Percentiles rank a stretch among this genome's conserved stretches.
phyloP scores from a whole-genome alignment of 2,888 invertebrate genomes.

The Netelia fuscicornis region DNA sequence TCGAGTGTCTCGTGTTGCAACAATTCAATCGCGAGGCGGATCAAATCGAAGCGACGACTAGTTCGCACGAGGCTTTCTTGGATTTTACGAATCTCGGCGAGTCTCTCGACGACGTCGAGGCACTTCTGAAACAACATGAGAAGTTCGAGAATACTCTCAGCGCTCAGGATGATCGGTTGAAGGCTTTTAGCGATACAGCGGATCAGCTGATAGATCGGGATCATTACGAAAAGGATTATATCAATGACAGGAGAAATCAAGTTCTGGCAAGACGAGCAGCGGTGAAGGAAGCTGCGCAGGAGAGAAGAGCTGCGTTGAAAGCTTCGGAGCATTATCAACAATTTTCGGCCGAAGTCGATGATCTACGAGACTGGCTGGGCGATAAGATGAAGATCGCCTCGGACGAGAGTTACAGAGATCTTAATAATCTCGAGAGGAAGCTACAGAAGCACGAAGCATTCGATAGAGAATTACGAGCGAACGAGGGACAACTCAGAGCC shows the following conservation, averaged over 20 bases:
- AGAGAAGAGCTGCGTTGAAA: slow-evolving; percentile 90
- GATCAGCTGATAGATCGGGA: slow-evolving; percentile 91
- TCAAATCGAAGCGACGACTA: slow-evolving; percentile 97
- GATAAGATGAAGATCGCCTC: slow-evolving; percentile 96
- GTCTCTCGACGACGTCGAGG: slow-evolving; percentile 96
- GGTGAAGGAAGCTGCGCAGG: slow-evolving; percentile 91
- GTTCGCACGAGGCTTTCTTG: slow-evolving; percentile 96
- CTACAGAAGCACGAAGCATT: slow-evolving; percentile 98
- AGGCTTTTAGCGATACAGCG: slow-evolving; percentile 93
- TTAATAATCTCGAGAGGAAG: slow-evolving; percentile 95
- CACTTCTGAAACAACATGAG: slow-evolving; percentile 95
- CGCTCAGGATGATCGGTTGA: slow-evolving; percentile 96
- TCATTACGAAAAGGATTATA: slow-evolving; percentile 92
- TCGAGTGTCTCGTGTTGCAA: slow-evolving; percentile 95
- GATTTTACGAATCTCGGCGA: slow-evolving; percentile 95
- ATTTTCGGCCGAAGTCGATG: slow-evolving; percentile 96
- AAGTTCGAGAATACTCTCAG: slow-evolving; percentile 96
- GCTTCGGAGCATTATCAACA: slow-evolving; percentile 96
- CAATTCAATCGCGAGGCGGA: slow-evolving; percentile 98
- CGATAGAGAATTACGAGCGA: slow-evolving; percentile 96
- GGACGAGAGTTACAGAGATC: slow-evolving; percentile 96
- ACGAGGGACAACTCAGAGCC: slow-evolving; percentile 95
- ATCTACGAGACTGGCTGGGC: slow-evolving; percentile 94
- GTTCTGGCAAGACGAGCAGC: slow-evolving; percentile 91
- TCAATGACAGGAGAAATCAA: slow-evolving; percentile 90